Evolutionary conservation across 2,797 vertebrate species (phyloP).

Genomic region (Gymnoscopelus braueri): DNA sequence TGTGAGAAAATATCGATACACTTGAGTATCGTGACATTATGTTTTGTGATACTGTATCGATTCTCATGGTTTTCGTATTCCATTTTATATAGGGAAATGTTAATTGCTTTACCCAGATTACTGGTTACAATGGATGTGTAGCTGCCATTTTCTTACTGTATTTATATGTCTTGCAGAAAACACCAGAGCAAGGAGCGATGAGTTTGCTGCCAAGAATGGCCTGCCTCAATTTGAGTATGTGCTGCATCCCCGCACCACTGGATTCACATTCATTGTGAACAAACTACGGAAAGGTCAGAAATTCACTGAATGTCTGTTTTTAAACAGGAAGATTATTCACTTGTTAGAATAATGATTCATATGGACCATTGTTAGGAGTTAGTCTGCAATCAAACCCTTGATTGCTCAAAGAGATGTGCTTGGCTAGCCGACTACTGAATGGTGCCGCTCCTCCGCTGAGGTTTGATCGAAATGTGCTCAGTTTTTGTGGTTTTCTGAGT

Average conservation of each 20-base stretch:
- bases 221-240: constrained; percentile 92
- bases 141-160: neutral
- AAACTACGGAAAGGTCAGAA: constrained; percentile 89
- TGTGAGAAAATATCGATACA: too few relatives aligned
- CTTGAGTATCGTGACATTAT: too few relatives aligned
- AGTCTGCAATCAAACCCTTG: neutral
- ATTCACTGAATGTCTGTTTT: constrained; percentile 7
- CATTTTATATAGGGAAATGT: too few relatives aligned
- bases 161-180: constrained; percentile 81
- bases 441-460: too few relatives aligned
- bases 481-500: too few relatives aligned
- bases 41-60: too few relatives aligned
- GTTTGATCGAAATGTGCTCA: too few relatives aligned
- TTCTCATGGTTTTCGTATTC: too few relatives aligned
- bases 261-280: constrained; percentile 95
- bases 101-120: neutral
- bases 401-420: too few relatives aligned
- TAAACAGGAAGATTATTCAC: neutral
- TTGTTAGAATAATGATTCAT: neutral
- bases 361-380: neutral
- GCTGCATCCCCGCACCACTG: constrained; percentile 94
- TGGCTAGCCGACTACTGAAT: too few relatives aligned
- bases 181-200: constrained; percentile 89
- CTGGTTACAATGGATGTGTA: neutral
- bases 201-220: constrained; percentile 89